Evolutionary conservation across 2,113 vertebrate genomes (phyloP), one percentile per base, ranked within the genome.

Genomic region (Gobio gobio): DNA sequence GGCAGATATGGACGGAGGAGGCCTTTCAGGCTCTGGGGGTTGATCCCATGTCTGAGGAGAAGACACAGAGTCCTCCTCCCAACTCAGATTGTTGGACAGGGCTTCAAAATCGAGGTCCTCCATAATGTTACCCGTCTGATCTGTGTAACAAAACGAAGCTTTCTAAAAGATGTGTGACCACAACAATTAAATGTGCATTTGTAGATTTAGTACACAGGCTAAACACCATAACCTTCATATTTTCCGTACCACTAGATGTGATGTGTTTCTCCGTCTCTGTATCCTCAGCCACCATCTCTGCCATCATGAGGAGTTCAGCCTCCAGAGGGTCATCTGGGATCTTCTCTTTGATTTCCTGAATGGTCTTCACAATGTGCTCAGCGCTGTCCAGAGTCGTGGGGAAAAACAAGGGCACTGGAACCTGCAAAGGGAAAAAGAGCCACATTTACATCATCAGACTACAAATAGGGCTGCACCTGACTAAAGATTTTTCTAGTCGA

Each of bases 261-360:
- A 94, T 92, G 2, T 94, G 91, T 88, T 95, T 96, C 5, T 95
- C 96, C 72, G 93, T 93, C 47, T 93, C 95, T 56, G 95, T 96
- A 82, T 97, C 95, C 86, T 99, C 97, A 10, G 97, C 96, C 80
- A 99, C 97, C 92, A 98, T 97, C 94, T 98, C 97, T n/a, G 97
- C 98, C 98, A 99, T 99, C 90, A 98, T 96, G 91, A 99, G 96
- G 81, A 99, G 95, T 90, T 99, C 97, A 1, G 97, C 97, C 92
- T 99, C 98, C 86, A 96, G 96, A 0, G 98, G 95, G 88, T 97
- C 95, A 0, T 96, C 91, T 33, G 98, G 95, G 88, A 97, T 93
- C 90, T 97, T 98, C 61, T 97, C 95, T 84, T 97, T 98, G 89
- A 97, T 95, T 86, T 97, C 95, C 90, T 97, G 95, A 93, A 96